phyloP scores from a whole-genome alignment of 2,113 vertebrate genomes.

The Aleadryas rufinucha region DNA sequence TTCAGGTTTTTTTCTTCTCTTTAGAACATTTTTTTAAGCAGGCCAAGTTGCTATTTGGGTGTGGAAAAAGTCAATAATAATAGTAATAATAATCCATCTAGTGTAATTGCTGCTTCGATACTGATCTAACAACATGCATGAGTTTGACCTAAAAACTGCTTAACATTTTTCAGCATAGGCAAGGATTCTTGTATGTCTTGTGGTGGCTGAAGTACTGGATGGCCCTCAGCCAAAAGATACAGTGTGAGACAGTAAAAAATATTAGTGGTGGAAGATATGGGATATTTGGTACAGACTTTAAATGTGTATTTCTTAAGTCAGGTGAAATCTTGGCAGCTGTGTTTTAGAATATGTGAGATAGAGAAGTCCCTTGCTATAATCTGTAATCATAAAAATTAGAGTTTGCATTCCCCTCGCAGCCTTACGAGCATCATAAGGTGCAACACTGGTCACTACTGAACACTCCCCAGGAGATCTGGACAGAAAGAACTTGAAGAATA shows the following conservation, averaged over 20 bases:
- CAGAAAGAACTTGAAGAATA: background rate
- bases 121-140: background rate
- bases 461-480: fast-evolving
- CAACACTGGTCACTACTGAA: background rate
- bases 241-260: background rate
- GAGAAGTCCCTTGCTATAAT: background rate
- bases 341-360: background rate
- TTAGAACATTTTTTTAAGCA: background rate
- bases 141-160: background rate
- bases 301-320: background rate
- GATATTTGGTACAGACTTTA: background rate
- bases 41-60: background rate
- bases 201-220: background rate
- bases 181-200: background rate
- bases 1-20: background rate
- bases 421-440: background rate
- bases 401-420: background rate
- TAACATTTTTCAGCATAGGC: background rate
- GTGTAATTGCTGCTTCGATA: background rate
- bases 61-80: background rate
- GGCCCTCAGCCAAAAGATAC: background rate
- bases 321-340: background rate
- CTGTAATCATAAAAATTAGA: background rate
- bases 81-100: background rate
- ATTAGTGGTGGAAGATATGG: background rate